Conservation (phyloP, 1,140 invertebrate species). For the Lasaia peninsularis region DNA sequence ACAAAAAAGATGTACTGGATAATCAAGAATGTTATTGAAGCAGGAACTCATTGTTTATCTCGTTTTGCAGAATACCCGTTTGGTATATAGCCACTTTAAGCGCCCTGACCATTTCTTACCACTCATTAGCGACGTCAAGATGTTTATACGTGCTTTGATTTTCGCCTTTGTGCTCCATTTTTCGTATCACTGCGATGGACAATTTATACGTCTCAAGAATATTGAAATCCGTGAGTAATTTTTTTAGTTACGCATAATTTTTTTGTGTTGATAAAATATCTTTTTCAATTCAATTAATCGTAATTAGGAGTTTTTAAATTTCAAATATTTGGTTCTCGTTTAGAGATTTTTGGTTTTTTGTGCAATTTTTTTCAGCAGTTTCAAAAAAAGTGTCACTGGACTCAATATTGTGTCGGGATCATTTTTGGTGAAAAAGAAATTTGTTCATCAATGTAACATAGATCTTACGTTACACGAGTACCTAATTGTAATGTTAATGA, state of each 20-base stretch:
- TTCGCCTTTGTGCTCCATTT: conserved; percentile 28
- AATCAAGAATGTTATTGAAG: background rate
- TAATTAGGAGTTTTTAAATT: no score
- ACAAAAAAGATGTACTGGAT: background rate
- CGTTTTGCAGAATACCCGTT: conserved; percentile 9
- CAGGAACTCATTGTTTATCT: conserved; percentile 11
- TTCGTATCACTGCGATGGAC: conserved; percentile 27
- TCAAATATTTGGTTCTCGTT: no score
- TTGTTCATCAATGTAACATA: no score
- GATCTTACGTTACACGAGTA: no score
- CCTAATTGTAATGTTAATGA: no score
- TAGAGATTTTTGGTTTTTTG: no score
- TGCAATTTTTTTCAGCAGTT: no score
- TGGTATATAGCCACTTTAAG: background rate
- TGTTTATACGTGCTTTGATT: conserved; percentile 28
- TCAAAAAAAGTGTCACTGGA: no score
- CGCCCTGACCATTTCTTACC: conserved; percentile 23
- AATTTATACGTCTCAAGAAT: conserved; percentile 32
- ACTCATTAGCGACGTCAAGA: conserved; percentile 33
- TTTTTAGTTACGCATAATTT: background rate
- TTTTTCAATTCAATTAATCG: no score
- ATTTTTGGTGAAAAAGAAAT: no score
- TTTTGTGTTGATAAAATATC: background rate
- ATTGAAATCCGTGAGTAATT: conserved; percentile 30
- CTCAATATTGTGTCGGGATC: no score